These are phyloP conservation scores for Apis cerana DNA, from an alignment of 1,140 invertebrate genomes.

Conservation along the genomic window DNA sequence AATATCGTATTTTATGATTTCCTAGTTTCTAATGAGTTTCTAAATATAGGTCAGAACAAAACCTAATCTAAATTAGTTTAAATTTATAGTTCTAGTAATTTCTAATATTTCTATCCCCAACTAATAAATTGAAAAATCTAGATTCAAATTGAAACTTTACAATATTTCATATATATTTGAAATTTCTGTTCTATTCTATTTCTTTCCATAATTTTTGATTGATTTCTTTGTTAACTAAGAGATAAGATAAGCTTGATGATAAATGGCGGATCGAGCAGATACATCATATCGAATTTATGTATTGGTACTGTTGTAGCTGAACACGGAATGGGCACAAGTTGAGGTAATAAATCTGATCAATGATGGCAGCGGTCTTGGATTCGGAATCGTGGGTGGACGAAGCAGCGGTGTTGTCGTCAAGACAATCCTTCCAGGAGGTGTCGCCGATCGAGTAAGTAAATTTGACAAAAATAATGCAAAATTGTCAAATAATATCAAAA, in stretches of 20 bases:
- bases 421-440: slow-evolving; percentile 96
- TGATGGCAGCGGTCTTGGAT: slow-evolving; percentile 97
- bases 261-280: background rate
- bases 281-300: background rate
- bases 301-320: slow-evolving; percentile 81
- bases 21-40: too few species aligned
- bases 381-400: slow-evolving; percentile 98
- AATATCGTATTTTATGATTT: too few species aligned
- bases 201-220: background rate
- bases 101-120: background rate
- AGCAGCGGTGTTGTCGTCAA: slow-evolving; percentile 99
- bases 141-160: background rate
- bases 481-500: too few species aligned
- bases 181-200: background rate
- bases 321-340: slow-evolving; percentile 97
- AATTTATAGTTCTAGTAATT: too few species aligned
- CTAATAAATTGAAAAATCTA: background rate
- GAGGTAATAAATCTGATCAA: slow-evolving; percentile 97
- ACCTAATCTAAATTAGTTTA: too few species aligned
- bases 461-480: too few species aligned
- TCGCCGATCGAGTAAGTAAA: slow-evolving; percentile 91
- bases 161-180: background rate
- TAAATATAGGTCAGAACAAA: too few species aligned
- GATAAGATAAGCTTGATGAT: background rate
- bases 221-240: background rate